Evolutionary conservation across 1,140 invertebrate genomes (phyloP).

Genomic region (Zaprionus vittiger): DNA sequence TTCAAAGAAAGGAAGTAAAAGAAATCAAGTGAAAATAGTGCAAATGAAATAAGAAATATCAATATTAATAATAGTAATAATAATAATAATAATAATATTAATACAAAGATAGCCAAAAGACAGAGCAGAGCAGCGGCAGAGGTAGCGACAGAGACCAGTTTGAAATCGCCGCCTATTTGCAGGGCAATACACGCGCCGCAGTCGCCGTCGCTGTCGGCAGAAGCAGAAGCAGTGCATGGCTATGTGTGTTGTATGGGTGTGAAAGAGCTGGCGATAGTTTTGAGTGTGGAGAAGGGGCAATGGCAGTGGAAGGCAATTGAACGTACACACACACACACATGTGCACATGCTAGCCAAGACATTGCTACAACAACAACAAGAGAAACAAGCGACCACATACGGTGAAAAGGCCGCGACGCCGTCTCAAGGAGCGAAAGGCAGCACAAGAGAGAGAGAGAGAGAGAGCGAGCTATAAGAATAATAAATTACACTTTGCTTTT

Average conservation of each 20-base stretch:
- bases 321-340: conserved; percentile 48
- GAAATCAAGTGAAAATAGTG: conserved; percentile 72
- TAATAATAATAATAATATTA: conserved; percentile 62
- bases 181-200: conserved; percentile 56
- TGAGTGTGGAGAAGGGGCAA: conserved; percentile 48
- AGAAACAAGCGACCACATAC: conserved; percentile 73
- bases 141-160: conserved; percentile 63
- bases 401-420: conserved; percentile 69
- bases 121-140: conserved; percentile 41
- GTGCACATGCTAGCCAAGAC: conserved; percentile 58
- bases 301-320: conserved; percentile 60
- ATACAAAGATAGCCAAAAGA: conserved; percentile 76
- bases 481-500: conserved; percentile 84
- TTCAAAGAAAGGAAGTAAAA: conserved; percentile 52
- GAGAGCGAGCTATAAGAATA: conserved; percentile 80
- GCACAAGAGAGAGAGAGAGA: conserved; percentile 24
- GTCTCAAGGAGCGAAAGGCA: conserved; percentile 78
- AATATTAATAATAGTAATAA: conserved; percentile 51
- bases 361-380: conserved; percentile 45
- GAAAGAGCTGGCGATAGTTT: conserved; percentile 52
- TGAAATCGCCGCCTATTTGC: conserved; percentile 75
- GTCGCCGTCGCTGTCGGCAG: conserved; percentile 24
- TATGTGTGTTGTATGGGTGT: conserved; percentile 32
- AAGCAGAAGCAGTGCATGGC: conserved; percentile 38
- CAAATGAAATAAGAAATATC: conserved; percentile 46